A percentile compares a stretch with the other conserved stretches of the same genome.
Evolutionary conservation across 1,140 invertebrate species (phyloP).

Genomic region (Habropoda laboriosa): DNA sequence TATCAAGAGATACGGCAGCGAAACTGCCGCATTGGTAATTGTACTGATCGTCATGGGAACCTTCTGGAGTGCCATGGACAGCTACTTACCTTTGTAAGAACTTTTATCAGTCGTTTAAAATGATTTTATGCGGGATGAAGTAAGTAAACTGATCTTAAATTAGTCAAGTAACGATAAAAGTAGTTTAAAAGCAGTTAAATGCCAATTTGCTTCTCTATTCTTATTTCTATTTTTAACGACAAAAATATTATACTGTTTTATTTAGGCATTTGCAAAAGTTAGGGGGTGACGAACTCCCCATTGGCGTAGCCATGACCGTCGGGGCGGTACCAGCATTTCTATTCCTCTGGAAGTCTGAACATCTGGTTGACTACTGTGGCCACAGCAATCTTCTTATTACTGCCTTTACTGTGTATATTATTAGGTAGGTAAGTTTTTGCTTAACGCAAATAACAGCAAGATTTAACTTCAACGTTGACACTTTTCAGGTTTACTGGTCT

Average conservation of each 20-base stretch:
- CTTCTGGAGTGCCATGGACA: slow-evolving; percentile 90
- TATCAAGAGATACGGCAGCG: slow-evolving; percentile 87
- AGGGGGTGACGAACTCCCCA: slow-evolving; percentile 83
- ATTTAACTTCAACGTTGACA: slow-evolving; percentile 11
- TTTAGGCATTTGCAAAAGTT: slow-evolving; percentile 84
- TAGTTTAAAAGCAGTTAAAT: neutral
- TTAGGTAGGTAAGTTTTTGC: slow-evolving; percentile 83
- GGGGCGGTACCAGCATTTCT: slow-evolving; percentile 86
- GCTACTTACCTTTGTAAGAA: slow-evolving; percentile 87
- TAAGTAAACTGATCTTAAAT: slow-evolving; percentile 5
- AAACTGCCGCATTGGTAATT: slow-evolving; percentile 86
- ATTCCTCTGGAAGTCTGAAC: slow-evolving; percentile 90
- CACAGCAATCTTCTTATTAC: slow-evolving; percentile 92
- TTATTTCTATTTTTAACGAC: neutral
- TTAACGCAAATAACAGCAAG: no score
- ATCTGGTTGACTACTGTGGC: slow-evolving; percentile 91
- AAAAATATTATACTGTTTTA: neutral
- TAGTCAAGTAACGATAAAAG: neutral
- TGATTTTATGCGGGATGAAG: neutral
- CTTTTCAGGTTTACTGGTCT: slow-evolving; percentile 82
- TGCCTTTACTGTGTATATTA: slow-evolving; percentile 90
- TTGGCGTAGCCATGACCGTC: slow-evolving; percentile 86
- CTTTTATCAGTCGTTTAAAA: neutral
- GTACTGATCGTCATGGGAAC: slow-evolving; percentile 87
- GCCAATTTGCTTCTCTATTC: neutral